Percentiles rank a stretch among this genome's conserved stretches.
phyloP scores from a whole-genome alignment of 2,797 vertebrate genomes.

The Takifugu ocellatus region DNA sequence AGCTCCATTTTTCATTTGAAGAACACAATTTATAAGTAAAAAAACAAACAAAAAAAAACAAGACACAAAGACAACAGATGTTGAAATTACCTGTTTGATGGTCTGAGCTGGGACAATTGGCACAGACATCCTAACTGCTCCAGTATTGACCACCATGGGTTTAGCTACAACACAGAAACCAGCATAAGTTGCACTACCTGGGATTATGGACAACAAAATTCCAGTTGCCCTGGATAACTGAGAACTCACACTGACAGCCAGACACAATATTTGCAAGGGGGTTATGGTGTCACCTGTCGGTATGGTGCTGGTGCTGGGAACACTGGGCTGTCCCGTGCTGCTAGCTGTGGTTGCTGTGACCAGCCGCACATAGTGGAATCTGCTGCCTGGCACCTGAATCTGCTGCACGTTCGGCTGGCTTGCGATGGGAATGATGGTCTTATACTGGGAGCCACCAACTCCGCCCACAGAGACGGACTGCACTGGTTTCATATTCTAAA shows the following conservation, averaged over 20 bases:
- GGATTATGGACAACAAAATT: not conserved
- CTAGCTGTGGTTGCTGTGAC: conserved; percentile 90
- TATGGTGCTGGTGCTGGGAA: conserved; percentile 85
- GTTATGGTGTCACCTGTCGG: conserved; percentile 80
- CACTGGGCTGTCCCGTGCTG: conserved; percentile 76
- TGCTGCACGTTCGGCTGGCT: conserved; percentile 93
- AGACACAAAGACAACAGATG: not conserved
- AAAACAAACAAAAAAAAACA: not conserved
- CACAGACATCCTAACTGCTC: conserved; percentile 92
- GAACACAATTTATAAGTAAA: too few relatives aligned
- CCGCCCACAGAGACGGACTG: conserved; percentile 89
- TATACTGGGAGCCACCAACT: conserved; percentile 87
- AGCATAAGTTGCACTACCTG: not conserved
- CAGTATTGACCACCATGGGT: conserved; percentile 86
- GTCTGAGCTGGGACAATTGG: conserved; percentile 89
- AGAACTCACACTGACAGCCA: too few relatives aligned
- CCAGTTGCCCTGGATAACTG: too few relatives aligned
- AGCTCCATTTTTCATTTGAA: not conserved
- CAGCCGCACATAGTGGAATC: conserved; percentile 96
- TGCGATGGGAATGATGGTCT: conserved; percentile 94
- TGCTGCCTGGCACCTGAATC: conserved; percentile 97
- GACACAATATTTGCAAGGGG: too few relatives aligned
- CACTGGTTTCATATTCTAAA: conserved; percentile 87
- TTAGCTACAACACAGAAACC: conserved; percentile 77
- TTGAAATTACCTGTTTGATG: conserved; percentile 86